Percentiles rank a stretch among this genome's conserved stretches.
These are phyloP conservation scores for Drosophila stalkeri DNA, from an alignment of 2,888 invertebrate species.

Conservation along the genomic window DNA sequence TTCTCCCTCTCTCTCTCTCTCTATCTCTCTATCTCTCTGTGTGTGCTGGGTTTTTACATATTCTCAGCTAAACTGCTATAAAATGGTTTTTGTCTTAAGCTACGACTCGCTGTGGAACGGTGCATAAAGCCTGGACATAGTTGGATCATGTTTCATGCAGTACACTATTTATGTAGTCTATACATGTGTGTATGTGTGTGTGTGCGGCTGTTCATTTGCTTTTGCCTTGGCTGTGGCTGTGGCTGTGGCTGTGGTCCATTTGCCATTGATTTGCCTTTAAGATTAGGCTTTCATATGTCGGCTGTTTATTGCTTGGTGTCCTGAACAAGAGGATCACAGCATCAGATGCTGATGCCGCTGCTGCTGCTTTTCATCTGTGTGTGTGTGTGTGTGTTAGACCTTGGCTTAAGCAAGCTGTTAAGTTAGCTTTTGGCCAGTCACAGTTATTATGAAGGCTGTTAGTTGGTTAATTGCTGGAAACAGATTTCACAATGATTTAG, in stretches of 20 bases:
- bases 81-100: constrained; percentile 62
- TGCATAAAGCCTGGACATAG: constrained; percentile 20
- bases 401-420: constrained; percentile 55
- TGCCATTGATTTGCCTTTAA: constrained; percentile 72
- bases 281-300: constrained; percentile 65
- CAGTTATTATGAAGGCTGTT: constrained; percentile 20
- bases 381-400: constrained; percentile 11
- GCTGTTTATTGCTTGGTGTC: constrained; percentile 54
- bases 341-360: constrained; percentile 22
- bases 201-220: constrained; percentile 41
- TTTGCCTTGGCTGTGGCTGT: constrained; percentile 44
- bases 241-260: constrained; percentile 63
- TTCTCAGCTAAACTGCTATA: constrained; percentile 68
- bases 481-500: constrained; percentile 17
- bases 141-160: constrained; percentile 72
- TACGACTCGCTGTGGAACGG: constrained; percentile 14
- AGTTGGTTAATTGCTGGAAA: constrained; percentile 47
- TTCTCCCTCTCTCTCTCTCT: background rate
- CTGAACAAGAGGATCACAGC: constrained; percentile 39
- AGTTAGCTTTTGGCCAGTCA: constrained; percentile 44
- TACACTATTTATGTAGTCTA: constrained; percentile 57
- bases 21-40: background rate
- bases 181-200: constrained; percentile 8
- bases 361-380: background rate
- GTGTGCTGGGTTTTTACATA: constrained; percentile 53